phyloP scores from a whole-genome alignment of 2,888 invertebrate species.

The Rhagonycha fulva region DNA sequence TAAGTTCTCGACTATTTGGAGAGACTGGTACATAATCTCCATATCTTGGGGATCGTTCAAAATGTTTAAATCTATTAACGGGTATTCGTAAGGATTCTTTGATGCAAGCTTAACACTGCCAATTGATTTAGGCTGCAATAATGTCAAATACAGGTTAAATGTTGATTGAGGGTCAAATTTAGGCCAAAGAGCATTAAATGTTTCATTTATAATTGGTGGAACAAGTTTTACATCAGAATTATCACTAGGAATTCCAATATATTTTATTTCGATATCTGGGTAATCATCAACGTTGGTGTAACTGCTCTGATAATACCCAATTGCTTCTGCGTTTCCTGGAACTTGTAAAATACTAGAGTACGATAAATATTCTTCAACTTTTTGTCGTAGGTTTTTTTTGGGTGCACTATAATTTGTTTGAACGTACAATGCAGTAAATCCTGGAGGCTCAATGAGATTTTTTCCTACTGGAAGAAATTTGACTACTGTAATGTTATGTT shows the following conservation, averaged over 20 bases:
- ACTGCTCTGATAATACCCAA: conserved; percentile 65
- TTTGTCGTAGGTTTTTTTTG: neutral
- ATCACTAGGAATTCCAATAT: conserved; percentile 61
- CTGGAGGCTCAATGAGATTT: neutral
- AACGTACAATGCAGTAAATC: neutral
- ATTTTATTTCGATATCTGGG: conserved; percentile 68
- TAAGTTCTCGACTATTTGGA: conserved; percentile 63
- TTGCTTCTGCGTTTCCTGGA: conserved; percentile 65
- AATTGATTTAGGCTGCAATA: neutral
- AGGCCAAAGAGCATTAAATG: conserved; percentile 32
- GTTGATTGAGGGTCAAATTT: neutral
- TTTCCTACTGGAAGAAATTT: neutral
- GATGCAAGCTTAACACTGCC: neutral
- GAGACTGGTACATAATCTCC: conserved; percentile 62
- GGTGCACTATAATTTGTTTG: neutral
- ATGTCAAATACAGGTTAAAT: neutral
- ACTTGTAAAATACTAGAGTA: conserved; percentile 53
- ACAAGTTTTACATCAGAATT: conserved; percentile 45
- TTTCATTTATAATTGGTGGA: conserved; percentile 34
- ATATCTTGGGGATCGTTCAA: conserved; percentile 67
- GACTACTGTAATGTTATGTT: neutral
- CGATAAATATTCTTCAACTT: neutral
- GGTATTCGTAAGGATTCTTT: conserved; percentile 47
- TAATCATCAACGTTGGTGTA: conserved; percentile 60
- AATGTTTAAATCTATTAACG: conserved; percentile 73